Conservation (phyloP, 2,888 invertebrate species). For the Bugulina stolonifera region DNA sequence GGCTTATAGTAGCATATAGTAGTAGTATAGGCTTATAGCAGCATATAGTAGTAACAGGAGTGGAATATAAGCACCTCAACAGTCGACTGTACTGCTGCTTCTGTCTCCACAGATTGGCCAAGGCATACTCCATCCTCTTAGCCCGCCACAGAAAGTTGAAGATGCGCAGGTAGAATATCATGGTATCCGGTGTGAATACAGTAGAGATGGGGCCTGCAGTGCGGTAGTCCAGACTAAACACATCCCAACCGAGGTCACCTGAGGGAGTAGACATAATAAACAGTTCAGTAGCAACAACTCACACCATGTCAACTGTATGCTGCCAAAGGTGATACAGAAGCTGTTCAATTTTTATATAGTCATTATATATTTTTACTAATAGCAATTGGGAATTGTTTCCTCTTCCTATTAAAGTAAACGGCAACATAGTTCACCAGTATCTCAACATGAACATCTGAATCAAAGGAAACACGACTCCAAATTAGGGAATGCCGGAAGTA, state of each 20-base stretch:
- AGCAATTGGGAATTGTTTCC: too few relatives aligned
- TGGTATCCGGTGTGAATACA: slow-evolving; percentile 60
- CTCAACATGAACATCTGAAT: too few relatives aligned
- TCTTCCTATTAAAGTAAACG: too few relatives aligned
- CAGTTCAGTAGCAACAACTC: too few relatives aligned
- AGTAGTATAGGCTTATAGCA: neutral
- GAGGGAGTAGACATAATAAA: too few relatives aligned
- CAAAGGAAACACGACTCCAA: too few relatives aligned
- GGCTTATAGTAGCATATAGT: neutral
- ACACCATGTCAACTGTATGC: too few relatives aligned
- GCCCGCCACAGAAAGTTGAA: slow-evolving; percentile 84
- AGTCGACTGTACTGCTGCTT: slow-evolving; percentile 21
- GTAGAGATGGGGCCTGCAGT: slow-evolving; percentile 83
- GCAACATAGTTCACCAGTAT: too few relatives aligned
- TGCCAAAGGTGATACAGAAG: too few relatives aligned
- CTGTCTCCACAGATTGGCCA: slow-evolving; percentile 72
- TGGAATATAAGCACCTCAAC: slow-evolving; percentile 5
- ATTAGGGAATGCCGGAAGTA: too few relatives aligned
- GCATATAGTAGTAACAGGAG: neutral
- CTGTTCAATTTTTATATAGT: too few relatives aligned
- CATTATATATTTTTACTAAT: too few relatives aligned
- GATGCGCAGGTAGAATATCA: slow-evolving; percentile 70
- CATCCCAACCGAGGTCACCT: slow-evolving; percentile 82
- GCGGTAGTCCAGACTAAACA: slow-evolving; percentile 78
- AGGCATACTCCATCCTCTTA: slow-evolving; percentile 78